Base-by-base conservation (phyloP, 2,797 vertebrate genomes). In the Trematomus bernacchii region DNA sequence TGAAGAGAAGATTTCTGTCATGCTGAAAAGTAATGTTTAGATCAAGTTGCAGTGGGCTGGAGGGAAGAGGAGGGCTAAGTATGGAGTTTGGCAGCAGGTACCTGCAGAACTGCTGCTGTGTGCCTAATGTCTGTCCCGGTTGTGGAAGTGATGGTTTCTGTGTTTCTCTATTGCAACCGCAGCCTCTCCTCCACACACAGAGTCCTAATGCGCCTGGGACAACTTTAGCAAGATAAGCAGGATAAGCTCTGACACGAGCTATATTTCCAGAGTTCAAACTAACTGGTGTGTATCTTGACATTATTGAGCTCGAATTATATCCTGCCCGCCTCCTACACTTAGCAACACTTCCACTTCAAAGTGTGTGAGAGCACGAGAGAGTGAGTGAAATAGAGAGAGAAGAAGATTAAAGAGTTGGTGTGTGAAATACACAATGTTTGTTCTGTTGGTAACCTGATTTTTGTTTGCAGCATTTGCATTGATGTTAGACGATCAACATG, bases 261-360 rank as follows among this genome's bases (percentile, higher is more conserved):
- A 87, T 87, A 89, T 86, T 89, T 87, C 59, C 82, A 85, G 67
- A 86, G 79, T 87, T 91, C 84, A 89, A 73, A 80, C 87, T 76
- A 86, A 79, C 79, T 73, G 78, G 66, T 73, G 76, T 83, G 74
- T 62, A 82, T 90, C 80, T 80, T 88, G 76, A 89, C 88, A 89
- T 89, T 80, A 88, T 80, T 89, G 85, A 89, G 80, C 83, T 82
- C 1, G 14, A 88, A 79, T 91, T 81, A 86, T 82, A 87, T 69
- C 77, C 74, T 60, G 51, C 80, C 74, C 66, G 71, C 86, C 87
- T 83, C 87, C 87, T 85, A 89, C 84, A 83, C 82, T 85, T 81
- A 74, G 71, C 67, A 89, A 75, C 71, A 70, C 80, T 86, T 84
- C 65, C 61, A 90, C 86, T 88, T 90, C 84, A 91, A 87, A 87